Evolutionary conservation across 2,888 invertebrate species (phyloP), one percentile per base, ranked within the genome.

Genomic region (Elegia similella): DNA sequence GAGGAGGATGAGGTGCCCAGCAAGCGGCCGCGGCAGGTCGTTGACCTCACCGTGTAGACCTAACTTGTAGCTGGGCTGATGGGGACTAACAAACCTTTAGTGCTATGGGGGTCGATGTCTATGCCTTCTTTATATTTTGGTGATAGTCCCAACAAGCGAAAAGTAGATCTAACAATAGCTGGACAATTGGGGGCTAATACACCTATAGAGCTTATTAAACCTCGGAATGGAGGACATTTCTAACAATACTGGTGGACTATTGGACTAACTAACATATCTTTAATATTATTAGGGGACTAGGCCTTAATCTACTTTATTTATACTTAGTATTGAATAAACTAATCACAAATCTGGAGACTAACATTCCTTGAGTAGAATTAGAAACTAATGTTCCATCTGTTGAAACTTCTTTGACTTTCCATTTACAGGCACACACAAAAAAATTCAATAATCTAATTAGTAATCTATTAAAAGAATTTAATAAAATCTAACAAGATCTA

Each of bases 11-110:
- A 82, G 62, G 76, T 82, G 15, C 90, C 92, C 7, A 70, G 77
- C 62, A 93, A 93, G 70, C 90, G 93, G 29, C 76, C 87, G 62
- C 87, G 91, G 61, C 93, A 93, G 85, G 90, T 92, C 80, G 71
- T 89, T 78, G 90, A 91, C 82, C 89, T 90, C 81, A 89, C 90
- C 63, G 78, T 79, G 59, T 84, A 82, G 72, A 62, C 64, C 60
- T 62, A 59, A 23, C 23, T 61, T 63, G 60, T 57, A 59, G 46
- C 43, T 47, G 53, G 30, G 58, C 61, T 60, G 60, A 58, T 52
- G 32, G 44, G 54, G 48, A 44, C 50, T 56, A 50, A 56, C 55
- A 47, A 3, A 23, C 2, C 5, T 23, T 3, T 23, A 23, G 23
- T 23, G 23, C 23, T 23, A 23, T 23, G 23, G 23, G 23, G 23